Conservation (phyloP, 2,888 invertebrate genomes). For the Cacoxenus indagator region DNA sequence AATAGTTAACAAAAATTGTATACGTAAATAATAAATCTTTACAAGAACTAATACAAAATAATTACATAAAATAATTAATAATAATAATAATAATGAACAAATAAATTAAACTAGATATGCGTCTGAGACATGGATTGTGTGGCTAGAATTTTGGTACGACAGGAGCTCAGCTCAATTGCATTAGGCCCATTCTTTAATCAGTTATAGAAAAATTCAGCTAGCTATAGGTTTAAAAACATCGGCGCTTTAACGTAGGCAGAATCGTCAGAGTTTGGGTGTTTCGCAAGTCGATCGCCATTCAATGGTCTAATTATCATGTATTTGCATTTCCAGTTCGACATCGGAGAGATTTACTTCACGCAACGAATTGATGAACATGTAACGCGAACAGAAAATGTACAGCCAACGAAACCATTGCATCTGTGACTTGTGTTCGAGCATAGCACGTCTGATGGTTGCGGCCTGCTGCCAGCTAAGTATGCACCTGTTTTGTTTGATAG, state of each 20-base stretch:
- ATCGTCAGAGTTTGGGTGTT: slow-evolving; percentile 46
- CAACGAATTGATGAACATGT: slow-evolving; percentile 91
- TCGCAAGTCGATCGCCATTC: neutral
- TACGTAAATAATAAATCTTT: neutral
- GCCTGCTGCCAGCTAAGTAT: slow-evolving; percentile 77
- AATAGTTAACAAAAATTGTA: neutral
- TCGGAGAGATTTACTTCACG: slow-evolving; percentile 81
- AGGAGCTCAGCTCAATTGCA: neutral
- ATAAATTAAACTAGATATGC: slow-evolving; percentile 17
- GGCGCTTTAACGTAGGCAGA: slow-evolving; percentile 7
- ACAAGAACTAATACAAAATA: too few species aligned
- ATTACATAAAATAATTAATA: too few species aligned
- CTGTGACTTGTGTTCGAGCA: slow-evolving; percentile 91
- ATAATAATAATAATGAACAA: neutral
- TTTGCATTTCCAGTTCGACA: slow-evolving; percentile 81
- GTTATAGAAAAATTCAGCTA: slow-evolving; percentile 16
- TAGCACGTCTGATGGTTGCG: slow-evolving; percentile 78
- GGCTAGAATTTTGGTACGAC: neutral
- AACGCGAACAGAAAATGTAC: slow-evolving; percentile 90
- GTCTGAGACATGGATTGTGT: slow-evolving; percentile 1
- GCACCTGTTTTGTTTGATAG: slow-evolving; percentile 74
- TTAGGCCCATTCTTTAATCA: neutral
- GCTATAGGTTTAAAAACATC: slow-evolving; percentile 4
- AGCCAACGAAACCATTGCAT: slow-evolving; percentile 94
- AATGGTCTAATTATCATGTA: slow-evolving; percentile 72